Percentiles rank a stretch among this genome's conserved stretches.
phyloP scores from a whole-genome alignment of 1,140 invertebrate species.

The Asobara japonica region DNA sequence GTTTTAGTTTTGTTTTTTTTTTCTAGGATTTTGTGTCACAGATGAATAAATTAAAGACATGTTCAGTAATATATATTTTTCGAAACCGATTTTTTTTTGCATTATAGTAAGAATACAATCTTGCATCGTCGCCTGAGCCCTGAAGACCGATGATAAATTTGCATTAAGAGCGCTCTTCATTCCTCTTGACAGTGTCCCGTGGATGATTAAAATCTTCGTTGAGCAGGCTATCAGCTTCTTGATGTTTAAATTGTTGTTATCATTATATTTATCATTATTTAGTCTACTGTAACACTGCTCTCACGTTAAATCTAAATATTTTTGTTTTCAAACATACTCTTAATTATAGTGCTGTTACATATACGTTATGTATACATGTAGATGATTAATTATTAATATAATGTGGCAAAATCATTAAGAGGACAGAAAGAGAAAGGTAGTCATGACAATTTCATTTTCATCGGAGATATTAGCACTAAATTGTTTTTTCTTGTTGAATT shows the following conservation, averaged over 20 bases:
- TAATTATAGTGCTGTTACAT: slow-evolving; percentile 44
- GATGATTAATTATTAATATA: slow-evolving; percentile 37
- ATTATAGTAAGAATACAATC: slow-evolving; percentile 59
- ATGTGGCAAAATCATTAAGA: slow-evolving; percentile 38
- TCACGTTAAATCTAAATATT: slow-evolving; percentile 40
- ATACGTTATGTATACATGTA: slow-evolving; percentile 36
- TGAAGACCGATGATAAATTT: slow-evolving; percentile 41
- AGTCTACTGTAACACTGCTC: slow-evolving; percentile 34
- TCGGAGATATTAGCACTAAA: not conserved
- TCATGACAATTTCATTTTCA: slow-evolving; percentile 10
- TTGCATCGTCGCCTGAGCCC: slow-evolving; percentile 48
- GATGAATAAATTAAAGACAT: slow-evolving; percentile 59
- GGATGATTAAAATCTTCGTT: slow-evolving; percentile 15
- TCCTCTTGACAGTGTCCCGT: slow-evolving; percentile 30
- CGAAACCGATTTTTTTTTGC: slow-evolving; percentile 45
- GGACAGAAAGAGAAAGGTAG: slow-evolving; percentile 34
- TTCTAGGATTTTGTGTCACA: slow-evolving; percentile 56
- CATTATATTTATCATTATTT: slow-evolving; percentile 19
- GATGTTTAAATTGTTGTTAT: slow-evolving; percentile 7
- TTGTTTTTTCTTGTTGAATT: not conserved
- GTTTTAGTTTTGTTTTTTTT: slow-evolving; percentile 41
- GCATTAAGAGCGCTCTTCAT: slow-evolving; percentile 31
- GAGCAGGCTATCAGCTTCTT: slow-evolving; percentile 9
- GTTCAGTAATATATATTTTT: slow-evolving; percentile 52
- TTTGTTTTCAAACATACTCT: slow-evolving; percentile 39